These are phyloP conservation scores for Mythimna pallens DNA, from an alignment of 2,888 invertebrate genomes.

Conservation along the genomic window DNA sequence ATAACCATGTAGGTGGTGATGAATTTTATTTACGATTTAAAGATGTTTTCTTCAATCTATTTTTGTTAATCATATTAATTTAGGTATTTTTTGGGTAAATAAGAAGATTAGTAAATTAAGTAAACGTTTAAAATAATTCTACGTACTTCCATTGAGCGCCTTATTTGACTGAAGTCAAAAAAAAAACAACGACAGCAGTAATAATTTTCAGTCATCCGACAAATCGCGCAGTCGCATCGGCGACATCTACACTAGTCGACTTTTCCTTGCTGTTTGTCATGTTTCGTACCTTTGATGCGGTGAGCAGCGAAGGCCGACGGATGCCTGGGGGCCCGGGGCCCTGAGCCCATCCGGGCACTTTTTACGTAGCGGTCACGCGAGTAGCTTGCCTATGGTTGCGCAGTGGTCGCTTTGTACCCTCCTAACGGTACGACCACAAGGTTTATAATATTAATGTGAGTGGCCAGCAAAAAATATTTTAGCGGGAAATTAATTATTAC, in stretches of 20 bases:
- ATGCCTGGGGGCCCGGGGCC: slow-evolving; percentile 1
- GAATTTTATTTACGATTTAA: no score
- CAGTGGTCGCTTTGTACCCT: slow-evolving; percentile 47
- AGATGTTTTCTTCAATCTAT: no score
- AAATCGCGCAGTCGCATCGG: slow-evolving; percentile 18
- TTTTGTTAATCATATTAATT: no score
- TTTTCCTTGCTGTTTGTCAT: slow-evolving; percentile 7
- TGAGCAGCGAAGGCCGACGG: slow-evolving; percentile 26
- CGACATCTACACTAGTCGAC: background rate
- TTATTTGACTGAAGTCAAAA: no score
- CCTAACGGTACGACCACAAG: slow-evolving; percentile 2
- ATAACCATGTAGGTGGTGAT: no score
- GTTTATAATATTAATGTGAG: slow-evolving; percentile 19
- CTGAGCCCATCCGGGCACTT: slow-evolving; percentile 18
- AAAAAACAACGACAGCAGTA: no score
- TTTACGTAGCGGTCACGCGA: slow-evolving; percentile 33
- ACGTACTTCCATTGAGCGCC: no score
- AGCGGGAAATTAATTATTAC: background rate
- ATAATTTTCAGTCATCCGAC: background rate
- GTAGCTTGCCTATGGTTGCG: slow-evolving; percentile 31
- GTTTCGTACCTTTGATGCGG: slow-evolving; percentile 44
- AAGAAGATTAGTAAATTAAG: no score
- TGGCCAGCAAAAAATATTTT: background rate
- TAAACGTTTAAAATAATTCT: no score
- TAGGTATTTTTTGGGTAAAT: no score